Evolutionary conservation across 2,888 invertebrate genomes (phyloP).

Genomic region (Drosophila anomalipes): DNA sequence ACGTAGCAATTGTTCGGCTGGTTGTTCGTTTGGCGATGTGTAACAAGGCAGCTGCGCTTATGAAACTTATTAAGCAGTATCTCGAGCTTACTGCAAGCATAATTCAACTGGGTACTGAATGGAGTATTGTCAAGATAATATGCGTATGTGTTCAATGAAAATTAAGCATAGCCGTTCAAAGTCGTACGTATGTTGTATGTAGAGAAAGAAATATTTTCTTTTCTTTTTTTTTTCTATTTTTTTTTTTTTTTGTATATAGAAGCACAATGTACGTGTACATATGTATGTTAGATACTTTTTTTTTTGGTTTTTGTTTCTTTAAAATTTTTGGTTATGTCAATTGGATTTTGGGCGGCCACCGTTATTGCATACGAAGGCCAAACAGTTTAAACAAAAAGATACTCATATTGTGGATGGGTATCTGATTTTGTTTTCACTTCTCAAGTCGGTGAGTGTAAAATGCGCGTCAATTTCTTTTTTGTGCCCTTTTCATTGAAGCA

Average conservation of each 20-base stretch:
- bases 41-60: conserved; percentile 73
- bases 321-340: conserved; percentile 29
- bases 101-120: conserved; percentile 6
- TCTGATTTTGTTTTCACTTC: conserved; percentile 59
- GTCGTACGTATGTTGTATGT: conserved; percentile 17
- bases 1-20: conserved; percentile 34
- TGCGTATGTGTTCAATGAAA: conserved; percentile 3
- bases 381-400: conserved; percentile 57
- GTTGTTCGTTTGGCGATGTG: conserved; percentile 74
- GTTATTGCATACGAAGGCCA: conserved; percentile 66
- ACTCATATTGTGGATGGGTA: conserved; percentile 35
- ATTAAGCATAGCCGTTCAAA: conserved; percentile 19
- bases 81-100: conserved; percentile 9
- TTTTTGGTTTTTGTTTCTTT: neutral
- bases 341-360: conserved; percentile 25
- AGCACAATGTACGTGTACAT: conserved; percentile 48
- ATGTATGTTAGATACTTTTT: conserved; percentile 1
- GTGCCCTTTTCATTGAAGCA: conserved; percentile 12
- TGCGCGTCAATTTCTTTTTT: conserved; percentile 12
- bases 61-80: conserved; percentile 4
- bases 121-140: conserved; percentile 2
- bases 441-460: conserved; percentile 43
- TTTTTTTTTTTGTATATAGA: conserved; percentile 21
- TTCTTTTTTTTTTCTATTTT: neutral
- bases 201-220: conserved; percentile 6